Conservation (phyloP, 2,888 invertebrate genomes). For the Phrixothrix hirtus region DNA sequence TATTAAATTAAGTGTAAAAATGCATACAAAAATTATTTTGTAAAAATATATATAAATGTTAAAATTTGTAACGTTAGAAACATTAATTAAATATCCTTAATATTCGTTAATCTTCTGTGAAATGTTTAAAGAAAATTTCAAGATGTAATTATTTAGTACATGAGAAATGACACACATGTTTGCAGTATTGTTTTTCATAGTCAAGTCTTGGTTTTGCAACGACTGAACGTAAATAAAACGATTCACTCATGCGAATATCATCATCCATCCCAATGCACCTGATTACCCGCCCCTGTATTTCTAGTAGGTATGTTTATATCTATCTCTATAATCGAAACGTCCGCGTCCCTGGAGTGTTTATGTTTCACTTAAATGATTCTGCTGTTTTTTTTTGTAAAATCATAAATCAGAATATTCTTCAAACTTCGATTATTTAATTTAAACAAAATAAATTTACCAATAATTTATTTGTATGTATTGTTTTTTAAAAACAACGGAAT, state of each 20-base stretch:
- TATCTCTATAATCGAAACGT: constrained; percentile 27
- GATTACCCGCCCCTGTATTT: constrained; percentile 32
- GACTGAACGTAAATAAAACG: constrained; percentile 31
- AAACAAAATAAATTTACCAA: too few species aligned
- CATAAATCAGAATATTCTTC: not conserved
- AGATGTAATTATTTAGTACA: constrained; percentile 13
- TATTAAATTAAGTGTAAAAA: too few species aligned
- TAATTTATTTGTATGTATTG: too few species aligned
- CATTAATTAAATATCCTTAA: too few species aligned
- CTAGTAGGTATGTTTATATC: constrained; percentile 26
- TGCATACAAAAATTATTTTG: too few species aligned
- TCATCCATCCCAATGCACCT: constrained; percentile 30
- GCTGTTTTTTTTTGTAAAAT: not conserved
- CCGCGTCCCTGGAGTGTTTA: constrained; percentile 19
- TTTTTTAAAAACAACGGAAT: too few species aligned
- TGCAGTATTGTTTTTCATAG: constrained; percentile 28
- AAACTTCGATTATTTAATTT: too few species aligned
- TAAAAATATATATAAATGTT: too few species aligned
- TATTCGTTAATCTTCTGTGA: too few species aligned
- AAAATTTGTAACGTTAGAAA: too few species aligned
- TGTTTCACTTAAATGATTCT: constrained; percentile 20
- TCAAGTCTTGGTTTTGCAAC: constrained; percentile 23
- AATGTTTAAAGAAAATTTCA: not conserved
- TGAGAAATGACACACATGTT: constrained; percentile 24
- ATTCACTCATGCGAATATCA: constrained; percentile 30